A percentile compares a stretch with the other conserved stretches of the same genome.
Evolutionary conservation across 2,797 vertebrate genomes (phyloP).

Genomic region (Typhlichthys eigenmanni): DNA sequence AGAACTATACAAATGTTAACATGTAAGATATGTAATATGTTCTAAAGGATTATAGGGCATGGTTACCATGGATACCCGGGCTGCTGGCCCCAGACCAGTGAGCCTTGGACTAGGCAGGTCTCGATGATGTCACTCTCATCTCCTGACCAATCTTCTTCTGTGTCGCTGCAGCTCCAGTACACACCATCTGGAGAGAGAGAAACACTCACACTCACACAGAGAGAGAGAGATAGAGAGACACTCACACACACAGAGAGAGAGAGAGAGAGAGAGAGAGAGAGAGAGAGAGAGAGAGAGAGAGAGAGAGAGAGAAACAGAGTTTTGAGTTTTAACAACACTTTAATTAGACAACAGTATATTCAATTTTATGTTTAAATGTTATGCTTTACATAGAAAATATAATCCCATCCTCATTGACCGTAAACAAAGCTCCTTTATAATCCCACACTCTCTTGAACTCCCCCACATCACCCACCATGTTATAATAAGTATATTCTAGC

Average conservation of each 20-base stretch:
- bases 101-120: background rate
- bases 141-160: background rate
- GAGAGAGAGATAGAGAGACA: background rate
- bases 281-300: too few relatives aligned
- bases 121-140: background rate
- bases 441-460: too few relatives aligned
- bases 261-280: background rate
- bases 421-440: too few relatives aligned
- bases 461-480: too few relatives aligned
- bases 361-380: too few relatives aligned
- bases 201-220: background rate
- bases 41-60: background rate
- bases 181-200: background rate
- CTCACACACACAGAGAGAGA: background rate
- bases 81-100: slow-evolving; percentile 1
- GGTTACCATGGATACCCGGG: slow-evolving; percentile 6
- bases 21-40: too few relatives aligned
- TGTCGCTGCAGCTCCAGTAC: background rate
- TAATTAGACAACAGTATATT: too few relatives aligned
- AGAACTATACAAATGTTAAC: background rate
- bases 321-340: too few relatives aligned
- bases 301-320: too few relatives aligned
- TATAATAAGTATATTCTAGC: too few relatives aligned
- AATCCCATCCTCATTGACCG: too few relatives aligned
- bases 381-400: too few relatives aligned